Conservation (phyloP, 37 sponge, comb jelly and placozoan genomes). For the Oopsacas minuta region DNA sequence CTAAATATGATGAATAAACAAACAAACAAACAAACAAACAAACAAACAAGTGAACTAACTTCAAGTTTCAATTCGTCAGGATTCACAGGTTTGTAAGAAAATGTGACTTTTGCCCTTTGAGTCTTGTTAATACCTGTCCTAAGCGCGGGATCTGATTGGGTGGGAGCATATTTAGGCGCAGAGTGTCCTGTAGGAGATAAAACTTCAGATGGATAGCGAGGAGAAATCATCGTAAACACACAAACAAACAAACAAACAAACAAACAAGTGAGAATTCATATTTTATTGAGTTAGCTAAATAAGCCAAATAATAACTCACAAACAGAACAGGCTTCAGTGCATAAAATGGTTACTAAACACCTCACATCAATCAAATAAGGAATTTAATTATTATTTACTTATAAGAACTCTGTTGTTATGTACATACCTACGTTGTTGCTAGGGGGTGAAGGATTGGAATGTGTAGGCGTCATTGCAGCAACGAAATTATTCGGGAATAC, state of each 20-base stretch:
- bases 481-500: conserved; percentile 10
- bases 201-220: not conserved
- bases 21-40: conserved; percentile 17
- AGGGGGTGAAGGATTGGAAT: not conserved
- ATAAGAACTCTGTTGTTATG: no score
- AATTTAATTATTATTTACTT: no score
- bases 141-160: not conserved
- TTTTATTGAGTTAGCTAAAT: no score
- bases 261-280: not conserved
- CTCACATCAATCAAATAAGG: no score
- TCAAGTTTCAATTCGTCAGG: not conserved
- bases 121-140: not conserved
- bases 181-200: not conserved
- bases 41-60: not conserved
- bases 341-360: no score
- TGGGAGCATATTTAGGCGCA: not conserved
- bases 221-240: not conserved
- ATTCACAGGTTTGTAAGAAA: not conserved
- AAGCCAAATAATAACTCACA: no score
- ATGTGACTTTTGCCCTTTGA: not conserved
- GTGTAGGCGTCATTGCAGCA: not conserved
- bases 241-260: not conserved
- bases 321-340: no score
- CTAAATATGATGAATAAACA: not conserved
- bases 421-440: conserved; percentile 4